phyloP scores from a whole-genome alignment of 1,140 invertebrate genomes.

The Brachionus angularis region DNA sequence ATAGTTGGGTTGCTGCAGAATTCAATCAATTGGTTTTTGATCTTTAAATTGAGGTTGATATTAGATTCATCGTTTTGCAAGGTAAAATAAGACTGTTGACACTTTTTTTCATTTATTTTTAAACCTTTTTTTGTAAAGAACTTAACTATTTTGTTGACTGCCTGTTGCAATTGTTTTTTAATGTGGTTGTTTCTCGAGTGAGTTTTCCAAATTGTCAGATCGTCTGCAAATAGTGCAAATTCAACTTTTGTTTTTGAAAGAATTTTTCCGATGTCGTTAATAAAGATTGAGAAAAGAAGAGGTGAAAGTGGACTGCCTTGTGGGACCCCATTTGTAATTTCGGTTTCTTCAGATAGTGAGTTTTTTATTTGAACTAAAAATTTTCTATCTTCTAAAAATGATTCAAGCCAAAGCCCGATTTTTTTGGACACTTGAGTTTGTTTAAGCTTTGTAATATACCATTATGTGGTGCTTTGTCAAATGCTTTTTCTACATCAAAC shows the following conservation, averaged over 20 bases:
- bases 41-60: background rate
- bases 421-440: background rate
- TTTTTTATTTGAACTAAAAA: background rate
- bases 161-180: background rate
- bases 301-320: background rate
- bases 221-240: constrained; percentile 9
- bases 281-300: background rate
- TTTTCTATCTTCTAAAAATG: background rate
- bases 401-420: background rate
- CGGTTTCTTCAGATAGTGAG: background rate
- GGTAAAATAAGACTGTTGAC: background rate
- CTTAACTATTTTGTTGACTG: background rate
- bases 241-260: background rate
- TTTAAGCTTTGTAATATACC: constrained; percentile 51
- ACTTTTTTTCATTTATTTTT: constrained; percentile 10
- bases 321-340: constrained; percentile 10
- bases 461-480: constrained; percentile 54
- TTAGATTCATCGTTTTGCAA: background rate
- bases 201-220: background rate
- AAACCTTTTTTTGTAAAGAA: background rate
- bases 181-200: background rate
- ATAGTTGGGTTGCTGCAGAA: background rate
- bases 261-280: constrained; percentile 24
- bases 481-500: constrained; percentile 56
- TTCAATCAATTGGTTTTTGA: background rate